Evolutionary conservation across 1,140 invertebrate species (phyloP).

Genomic region (Drosophila eugracilis): DNA sequence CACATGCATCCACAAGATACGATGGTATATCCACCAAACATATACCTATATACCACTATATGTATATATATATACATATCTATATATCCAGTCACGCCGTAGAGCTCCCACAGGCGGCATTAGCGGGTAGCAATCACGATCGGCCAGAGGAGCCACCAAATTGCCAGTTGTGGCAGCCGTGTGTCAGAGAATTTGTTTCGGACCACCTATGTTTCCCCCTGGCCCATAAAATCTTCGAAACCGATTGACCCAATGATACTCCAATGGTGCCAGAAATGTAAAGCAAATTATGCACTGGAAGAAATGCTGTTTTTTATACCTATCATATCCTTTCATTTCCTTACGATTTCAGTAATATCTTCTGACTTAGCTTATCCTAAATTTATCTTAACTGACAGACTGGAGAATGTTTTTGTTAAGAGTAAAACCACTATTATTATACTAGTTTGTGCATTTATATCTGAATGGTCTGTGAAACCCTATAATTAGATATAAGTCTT

Average conservation of each 20-base stretch:
- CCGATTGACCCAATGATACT: slow-evolving; percentile 12
- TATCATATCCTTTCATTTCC: background rate
- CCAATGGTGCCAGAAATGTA: slow-evolving; percentile 8
- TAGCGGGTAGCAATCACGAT: slow-evolving; percentile 49
- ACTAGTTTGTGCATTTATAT: too few relatives aligned
- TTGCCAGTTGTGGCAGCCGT: slow-evolving; percentile 41
- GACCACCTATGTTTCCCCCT: background rate
- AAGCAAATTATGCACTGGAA: slow-evolving; percentile 5
- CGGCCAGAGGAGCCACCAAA: slow-evolving; percentile 19
- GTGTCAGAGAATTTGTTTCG: slow-evolving; percentile 17
- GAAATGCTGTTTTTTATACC: too few relatives aligned
- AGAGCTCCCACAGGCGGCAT: slow-evolving; percentile 50
- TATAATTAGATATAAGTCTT: background rate
- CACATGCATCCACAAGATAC: slow-evolving; percentile 5
- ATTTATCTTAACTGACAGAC: too few relatives aligned
- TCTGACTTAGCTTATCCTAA: too few relatives aligned
- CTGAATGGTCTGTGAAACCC: background rate
- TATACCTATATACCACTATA: too few relatives aligned
- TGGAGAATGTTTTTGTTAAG: too few relatives aligned
- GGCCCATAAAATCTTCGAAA: background rate
- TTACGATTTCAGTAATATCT: too few relatives aligned
- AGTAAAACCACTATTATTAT: too few relatives aligned
- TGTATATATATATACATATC: background rate
- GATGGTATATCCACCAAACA: background rate
- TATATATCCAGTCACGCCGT: slow-evolving; percentile 28